Evolutionary conservation across 2,797 vertebrate genomes (phyloP).

Genomic region (Cyclopterus lumpus): DNA sequence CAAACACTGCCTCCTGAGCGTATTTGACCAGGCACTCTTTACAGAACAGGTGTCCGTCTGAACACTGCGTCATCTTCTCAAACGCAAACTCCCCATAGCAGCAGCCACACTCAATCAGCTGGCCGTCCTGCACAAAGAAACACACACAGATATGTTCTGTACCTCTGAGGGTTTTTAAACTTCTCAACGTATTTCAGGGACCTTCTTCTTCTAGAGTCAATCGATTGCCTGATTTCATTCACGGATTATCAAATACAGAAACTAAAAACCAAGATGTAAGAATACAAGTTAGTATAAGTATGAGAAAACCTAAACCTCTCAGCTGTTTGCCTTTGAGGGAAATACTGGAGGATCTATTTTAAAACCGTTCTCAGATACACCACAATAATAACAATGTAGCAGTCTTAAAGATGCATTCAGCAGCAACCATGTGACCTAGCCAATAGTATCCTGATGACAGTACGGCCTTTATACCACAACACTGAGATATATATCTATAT

Average conservation of each 20-base stretch:
- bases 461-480: neutral
- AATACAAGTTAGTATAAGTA: neutral
- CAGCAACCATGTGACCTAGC: neutral
- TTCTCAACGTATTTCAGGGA: neutral
- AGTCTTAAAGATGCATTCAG: neutral
- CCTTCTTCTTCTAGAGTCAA: neutral
- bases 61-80: slow-evolving; percentile 96
- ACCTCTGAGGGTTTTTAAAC: neutral
- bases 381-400: neutral
- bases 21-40: slow-evolving; percentile 98
- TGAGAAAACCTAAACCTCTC: neutral
- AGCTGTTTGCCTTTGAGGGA: neutral
- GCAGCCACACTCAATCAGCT: slow-evolving; percentile 97
- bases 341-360: neutral
- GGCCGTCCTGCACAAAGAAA: slow-evolving; percentile 88
- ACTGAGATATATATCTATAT: neutral
- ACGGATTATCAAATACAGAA: neutral
- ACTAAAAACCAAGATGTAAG: neutral
- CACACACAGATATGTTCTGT: accelerated
- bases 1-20: slow-evolving; percentile 97
- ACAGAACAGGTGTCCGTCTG: slow-evolving; percentile 97
- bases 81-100: slow-evolving; percentile 97
- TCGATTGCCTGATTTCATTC: neutral
- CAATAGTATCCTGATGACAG: neutral
- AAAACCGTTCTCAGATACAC: neutral